Evolutionary conservation across 2,888 invertebrate species (phyloP).

Genomic region (Synanthedon tipuliformis): DNA sequence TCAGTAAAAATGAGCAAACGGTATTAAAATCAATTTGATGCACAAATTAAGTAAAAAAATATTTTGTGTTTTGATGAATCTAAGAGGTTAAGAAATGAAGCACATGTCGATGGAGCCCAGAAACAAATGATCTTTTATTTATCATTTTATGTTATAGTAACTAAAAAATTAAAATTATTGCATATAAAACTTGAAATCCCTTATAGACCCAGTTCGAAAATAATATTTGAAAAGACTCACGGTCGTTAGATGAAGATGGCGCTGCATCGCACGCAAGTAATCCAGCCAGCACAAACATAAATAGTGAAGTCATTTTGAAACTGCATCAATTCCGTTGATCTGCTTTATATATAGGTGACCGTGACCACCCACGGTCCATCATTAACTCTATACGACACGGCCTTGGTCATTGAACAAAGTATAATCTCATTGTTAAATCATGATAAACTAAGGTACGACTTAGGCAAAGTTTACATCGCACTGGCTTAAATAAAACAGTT

Average conservation of each 20-base stretch:
- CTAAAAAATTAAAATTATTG: too few species aligned
- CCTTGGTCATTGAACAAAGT: conserved; percentile 47
- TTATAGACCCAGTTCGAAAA: not conserved
- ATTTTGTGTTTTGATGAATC: too few species aligned
- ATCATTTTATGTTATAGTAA: too few species aligned
- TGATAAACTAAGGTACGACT: not conserved
- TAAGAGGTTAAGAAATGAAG: too few species aligned
- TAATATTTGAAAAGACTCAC: conserved; percentile 31
- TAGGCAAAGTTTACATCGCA: too few species aligned
- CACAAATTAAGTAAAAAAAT: too few species aligned
- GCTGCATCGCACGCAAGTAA: conserved; percentile 19
- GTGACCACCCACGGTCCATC: conserved; percentile 48
- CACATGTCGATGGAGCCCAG: too few species aligned
- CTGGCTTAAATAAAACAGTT: too few species aligned
- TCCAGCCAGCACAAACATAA: conserved; percentile 29
- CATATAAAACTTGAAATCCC: too few species aligned
- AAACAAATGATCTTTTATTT: too few species aligned
- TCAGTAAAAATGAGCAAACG: too few species aligned
- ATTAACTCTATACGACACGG: conserved; percentile 44
- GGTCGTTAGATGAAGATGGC: conserved; percentile 30
- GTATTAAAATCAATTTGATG: too few species aligned
- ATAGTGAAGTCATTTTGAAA: conserved; percentile 36
- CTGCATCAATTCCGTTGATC: conserved; percentile 37
- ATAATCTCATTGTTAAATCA: not conserved
- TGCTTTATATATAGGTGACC: conserved; percentile 53